Percentiles rank a stretch among this genome's conserved stretches.
These are phyloP conservation scores for Drosophila aff. DNA, from an alignment of 1,140 invertebrate species.

Conservation along the genomic window DNA sequence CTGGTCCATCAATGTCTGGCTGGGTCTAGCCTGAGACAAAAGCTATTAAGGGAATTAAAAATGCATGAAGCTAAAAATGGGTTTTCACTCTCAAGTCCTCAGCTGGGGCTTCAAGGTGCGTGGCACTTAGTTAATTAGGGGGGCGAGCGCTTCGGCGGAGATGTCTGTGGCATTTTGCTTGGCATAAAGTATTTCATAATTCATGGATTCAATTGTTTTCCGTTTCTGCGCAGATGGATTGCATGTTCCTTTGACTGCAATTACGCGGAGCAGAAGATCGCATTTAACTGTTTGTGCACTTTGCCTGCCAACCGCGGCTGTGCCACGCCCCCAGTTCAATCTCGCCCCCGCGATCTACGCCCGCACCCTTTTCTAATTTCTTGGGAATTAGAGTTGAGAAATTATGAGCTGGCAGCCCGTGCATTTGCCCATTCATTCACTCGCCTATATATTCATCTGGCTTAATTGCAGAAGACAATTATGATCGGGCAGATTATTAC, in stretches of 20 bases:
- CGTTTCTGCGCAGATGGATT: conserved; percentile 52
- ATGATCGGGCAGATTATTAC: conserved; percentile 33
- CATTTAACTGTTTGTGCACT: conserved; percentile 75
- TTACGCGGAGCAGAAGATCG: conserved; percentile 35
- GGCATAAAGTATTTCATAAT: conserved; percentile 71
- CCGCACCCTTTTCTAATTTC: conserved; percentile 75
- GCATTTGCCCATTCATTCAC: conserved; percentile 44
- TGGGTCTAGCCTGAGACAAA: conserved; percentile 59
- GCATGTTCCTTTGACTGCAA: conserved; percentile 64
- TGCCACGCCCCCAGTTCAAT: conserved; percentile 57
- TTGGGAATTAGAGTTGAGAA: conserved; percentile 79
- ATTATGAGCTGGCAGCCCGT: conserved; percentile 53
- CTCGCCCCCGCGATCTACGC: conserved; percentile 47
- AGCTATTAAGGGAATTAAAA: conserved; percentile 84
- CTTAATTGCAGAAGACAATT: conserved; percentile 63
- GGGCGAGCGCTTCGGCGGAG: conserved; percentile 5
- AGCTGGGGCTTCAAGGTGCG: conserved; percentile 37
- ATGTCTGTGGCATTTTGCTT: conserved; percentile 63
- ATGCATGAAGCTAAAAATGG: conserved; percentile 79
- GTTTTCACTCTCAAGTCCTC: conserved; percentile 29
- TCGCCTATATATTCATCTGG: conserved; percentile 57
- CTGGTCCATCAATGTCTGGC: conserved; percentile 80
- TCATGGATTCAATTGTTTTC: conserved; percentile 74
- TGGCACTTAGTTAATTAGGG: conserved; percentile 75
- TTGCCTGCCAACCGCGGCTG: conserved; percentile 22